phyloP scores from a whole-genome alignment of 2,797 vertebrate genomes.

The Anguilla megastoma region DNA sequence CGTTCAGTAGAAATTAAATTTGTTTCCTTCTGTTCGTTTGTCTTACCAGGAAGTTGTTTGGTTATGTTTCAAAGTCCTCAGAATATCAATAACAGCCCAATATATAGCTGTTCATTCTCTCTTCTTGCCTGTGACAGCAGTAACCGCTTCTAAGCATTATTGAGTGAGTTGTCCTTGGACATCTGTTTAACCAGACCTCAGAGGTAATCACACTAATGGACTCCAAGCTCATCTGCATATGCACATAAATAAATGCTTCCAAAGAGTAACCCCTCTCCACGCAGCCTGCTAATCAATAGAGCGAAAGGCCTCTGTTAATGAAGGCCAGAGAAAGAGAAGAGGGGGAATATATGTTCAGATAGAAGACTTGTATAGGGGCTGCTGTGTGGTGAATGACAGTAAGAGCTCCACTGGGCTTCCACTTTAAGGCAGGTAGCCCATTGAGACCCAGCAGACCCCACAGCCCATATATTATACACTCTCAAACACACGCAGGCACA shows the following conservation, averaged over 20 bases:
- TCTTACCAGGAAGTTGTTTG: neutral
- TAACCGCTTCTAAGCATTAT: slow-evolving; percentile 69
- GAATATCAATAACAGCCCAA: neutral
- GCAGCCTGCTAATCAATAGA: slow-evolving; percentile 75
- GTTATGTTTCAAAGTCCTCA: neutral
- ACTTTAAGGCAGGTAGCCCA: too few relatives aligned
- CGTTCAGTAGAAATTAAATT: neutral
- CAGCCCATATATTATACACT: too few relatives aligned
- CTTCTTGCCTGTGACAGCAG: slow-evolving; percentile 58
- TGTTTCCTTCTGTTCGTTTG: neutral
- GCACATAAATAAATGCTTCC: slow-evolving; percentile 77
- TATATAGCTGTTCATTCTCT: neutral
- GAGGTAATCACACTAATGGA: slow-evolving; percentile 82
- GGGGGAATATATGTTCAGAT: too few relatives aligned
- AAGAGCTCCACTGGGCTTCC: too few relatives aligned
- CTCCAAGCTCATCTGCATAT: slow-evolving; percentile 79
- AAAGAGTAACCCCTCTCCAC: slow-evolving; percentile 76
- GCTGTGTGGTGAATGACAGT: too few relatives aligned
- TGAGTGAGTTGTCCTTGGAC: slow-evolving; percentile 79
- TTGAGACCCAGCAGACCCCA: too few relatives aligned
- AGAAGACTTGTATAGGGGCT: too few relatives aligned
- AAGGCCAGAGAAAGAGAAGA: slow-evolving; percentile 68
- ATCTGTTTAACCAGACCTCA: slow-evolving; percentile 78
- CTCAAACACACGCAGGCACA: too few relatives aligned
- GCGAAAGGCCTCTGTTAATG: slow-evolving; percentile 75